phyloP scores from a whole-genome alignment of 2,797 vertebrate species.

The Delichon dasypus region DNA sequence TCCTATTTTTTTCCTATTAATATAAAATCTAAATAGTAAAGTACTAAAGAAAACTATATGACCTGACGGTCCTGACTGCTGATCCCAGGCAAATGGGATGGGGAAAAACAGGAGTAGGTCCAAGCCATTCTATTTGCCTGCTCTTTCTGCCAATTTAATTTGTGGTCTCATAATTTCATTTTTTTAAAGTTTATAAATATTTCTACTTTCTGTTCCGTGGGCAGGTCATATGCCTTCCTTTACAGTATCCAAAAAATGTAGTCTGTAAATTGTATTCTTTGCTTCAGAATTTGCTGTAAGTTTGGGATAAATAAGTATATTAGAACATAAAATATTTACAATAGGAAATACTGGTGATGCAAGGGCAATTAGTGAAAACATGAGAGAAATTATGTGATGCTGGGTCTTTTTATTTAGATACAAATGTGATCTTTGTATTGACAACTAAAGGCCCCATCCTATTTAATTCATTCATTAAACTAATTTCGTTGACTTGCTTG shows the following conservation, averaged over 20 bases:
- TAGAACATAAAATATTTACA: background rate
- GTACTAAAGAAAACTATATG: background rate
- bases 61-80: background rate
- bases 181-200: background rate
- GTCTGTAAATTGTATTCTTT: background rate
- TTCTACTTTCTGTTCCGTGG: background rate
- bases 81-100: background rate
- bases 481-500: background rate
- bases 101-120: background rate
- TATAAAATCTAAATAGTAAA: background rate
- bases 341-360: background rate
- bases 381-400: background rate
- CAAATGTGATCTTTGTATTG: background rate
- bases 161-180: background rate
- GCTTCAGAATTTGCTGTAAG: background rate
- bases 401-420: background rate
- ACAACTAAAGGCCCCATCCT: background rate
- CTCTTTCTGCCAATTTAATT: background rate
- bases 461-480: background rate
- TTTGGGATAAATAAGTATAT: background rate
- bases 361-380: background rate
- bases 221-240: background rate
- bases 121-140: background rate
- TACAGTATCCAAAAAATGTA: background rate
- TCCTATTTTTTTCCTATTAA: background rate